These are phyloP conservation scores for Glossophaga mutica DNA, from an alignment of 2,797 vertebrate genomes.

Conservation along the genomic window DNA sequence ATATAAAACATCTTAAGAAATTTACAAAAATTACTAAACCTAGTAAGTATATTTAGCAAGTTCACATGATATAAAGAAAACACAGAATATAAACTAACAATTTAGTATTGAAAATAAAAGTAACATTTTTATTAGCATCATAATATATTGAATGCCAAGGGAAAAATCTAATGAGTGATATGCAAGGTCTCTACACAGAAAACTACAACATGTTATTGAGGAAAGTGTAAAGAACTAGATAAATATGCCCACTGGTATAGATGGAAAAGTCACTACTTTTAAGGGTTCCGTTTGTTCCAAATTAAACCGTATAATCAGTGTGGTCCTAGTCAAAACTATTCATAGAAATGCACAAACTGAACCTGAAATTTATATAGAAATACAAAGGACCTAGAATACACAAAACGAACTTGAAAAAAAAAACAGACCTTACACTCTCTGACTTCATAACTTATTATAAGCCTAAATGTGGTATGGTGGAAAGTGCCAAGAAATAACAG, in stretches of 20 bases:
- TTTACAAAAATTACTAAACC: neutral
- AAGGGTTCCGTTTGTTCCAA: neutral
- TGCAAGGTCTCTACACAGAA: neutral
- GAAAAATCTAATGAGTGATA: neutral
- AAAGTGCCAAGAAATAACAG: neutral
- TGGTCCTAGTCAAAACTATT: neutral
- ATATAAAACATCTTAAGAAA: neutral
- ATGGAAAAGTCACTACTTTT: neutral
- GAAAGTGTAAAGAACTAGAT: neutral
- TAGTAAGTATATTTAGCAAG: neutral
- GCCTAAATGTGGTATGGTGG: neutral
- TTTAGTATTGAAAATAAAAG: neutral
- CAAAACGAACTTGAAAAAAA: neutral
- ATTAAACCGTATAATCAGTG: neutral
- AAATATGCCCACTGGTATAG: neutral
- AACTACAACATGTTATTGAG: neutral
- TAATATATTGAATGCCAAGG: neutral
- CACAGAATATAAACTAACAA: neutral
- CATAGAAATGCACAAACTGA: neutral
- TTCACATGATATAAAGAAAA: neutral
- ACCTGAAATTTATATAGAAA: constrained; percentile 5
- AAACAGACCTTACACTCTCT: neutral
- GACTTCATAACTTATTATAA: neutral
- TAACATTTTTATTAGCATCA: neutral
- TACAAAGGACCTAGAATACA: neutral